phyloP scores from a whole-genome alignment of 2,797 vertebrate genomes.

The Lagodon rhomboides region DNA sequence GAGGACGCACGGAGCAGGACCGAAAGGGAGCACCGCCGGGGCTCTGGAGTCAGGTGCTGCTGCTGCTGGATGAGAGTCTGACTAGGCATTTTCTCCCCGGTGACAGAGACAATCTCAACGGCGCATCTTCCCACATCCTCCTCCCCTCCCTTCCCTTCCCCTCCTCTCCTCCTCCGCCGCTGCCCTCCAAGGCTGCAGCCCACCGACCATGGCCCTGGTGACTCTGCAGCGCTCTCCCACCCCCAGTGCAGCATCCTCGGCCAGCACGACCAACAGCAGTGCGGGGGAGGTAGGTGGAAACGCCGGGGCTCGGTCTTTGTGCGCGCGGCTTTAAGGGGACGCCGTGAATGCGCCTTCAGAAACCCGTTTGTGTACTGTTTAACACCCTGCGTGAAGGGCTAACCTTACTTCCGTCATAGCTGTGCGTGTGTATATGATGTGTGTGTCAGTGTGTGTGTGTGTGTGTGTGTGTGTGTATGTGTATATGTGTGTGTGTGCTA shows the following conservation, averaged over 20 bases:
- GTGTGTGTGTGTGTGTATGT: neutral
- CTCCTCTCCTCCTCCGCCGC: conserved; percentile 44
- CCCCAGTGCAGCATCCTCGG: conserved; percentile 90
- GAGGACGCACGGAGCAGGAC: conserved; percentile 69
- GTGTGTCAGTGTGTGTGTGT: no score
- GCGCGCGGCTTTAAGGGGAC: conserved; percentile 31
- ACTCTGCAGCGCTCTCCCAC: conserved; percentile 97
- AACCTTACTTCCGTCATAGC: conserved; percentile 6
- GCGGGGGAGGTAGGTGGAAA: conserved; percentile 91
- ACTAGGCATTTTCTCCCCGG: conserved; percentile 82
- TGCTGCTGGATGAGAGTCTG: conserved; percentile 79
- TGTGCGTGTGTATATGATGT: neutral
- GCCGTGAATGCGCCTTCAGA: conserved; percentile 44
- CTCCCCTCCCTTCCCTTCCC: conserved; percentile 18
- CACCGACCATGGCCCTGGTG: conserved; percentile 91
- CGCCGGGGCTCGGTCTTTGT: conserved; percentile 62
- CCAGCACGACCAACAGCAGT: conserved; percentile 89
- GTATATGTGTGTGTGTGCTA: neutral
- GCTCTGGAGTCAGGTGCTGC: conserved; percentile 65
- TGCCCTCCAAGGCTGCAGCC: conserved; percentile 61
- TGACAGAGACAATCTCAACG: conserved; percentile 78
- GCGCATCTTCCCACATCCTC: conserved; percentile 76
- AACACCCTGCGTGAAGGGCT: conserved; percentile 11
- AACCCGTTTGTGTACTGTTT: conserved; percentile 4
- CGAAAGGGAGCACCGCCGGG: conserved; percentile 58